phyloP scores from a whole-genome alignment of 2,113 vertebrate genomes.

The Callionymus lyra region DNA sequence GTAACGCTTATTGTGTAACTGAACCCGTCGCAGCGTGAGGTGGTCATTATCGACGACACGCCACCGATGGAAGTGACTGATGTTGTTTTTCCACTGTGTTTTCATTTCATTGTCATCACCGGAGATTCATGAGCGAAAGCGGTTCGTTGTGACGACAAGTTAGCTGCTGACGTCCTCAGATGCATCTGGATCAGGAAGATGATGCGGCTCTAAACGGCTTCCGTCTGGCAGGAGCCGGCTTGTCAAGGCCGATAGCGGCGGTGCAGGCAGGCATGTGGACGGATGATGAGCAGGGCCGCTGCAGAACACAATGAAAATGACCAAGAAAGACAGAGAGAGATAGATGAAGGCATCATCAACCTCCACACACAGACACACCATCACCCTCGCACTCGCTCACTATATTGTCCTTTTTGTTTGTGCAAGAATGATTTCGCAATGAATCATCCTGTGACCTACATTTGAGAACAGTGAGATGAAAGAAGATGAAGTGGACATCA shows the following conservation, averaged over 20 bases:
- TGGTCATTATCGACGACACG: too few relatives aligned
- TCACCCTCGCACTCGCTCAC: slow-evolving; percentile 14
- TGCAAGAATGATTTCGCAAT: slow-evolving; percentile 29
- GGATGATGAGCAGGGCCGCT: slow-evolving; percentile 32
- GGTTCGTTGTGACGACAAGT: too few relatives aligned
- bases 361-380: slow-evolving; percentile 25
- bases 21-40: too few relatives aligned
- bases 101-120: too few relatives aligned
- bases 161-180: slow-evolving; percentile 24
- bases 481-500: slow-evolving; percentile 40
- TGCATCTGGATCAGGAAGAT: slow-evolving; percentile 40
- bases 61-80: too few relatives aligned
- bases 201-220: slow-evolving; percentile 38
- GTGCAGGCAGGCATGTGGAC: slow-evolving; percentile 25
- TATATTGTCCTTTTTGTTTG: slow-evolving; percentile 25
- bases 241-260: slow-evolving; percentile 41
- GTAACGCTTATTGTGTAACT: neutral
- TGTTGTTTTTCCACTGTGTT: too few relatives aligned
- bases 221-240: slow-evolving; percentile 37
- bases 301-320: slow-evolving; percentile 52
- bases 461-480: slow-evolving; percentile 9
- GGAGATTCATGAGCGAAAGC: too few relatives aligned
- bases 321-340: slow-evolving; percentile 37
- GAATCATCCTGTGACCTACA: slow-evolving; percentile 50
- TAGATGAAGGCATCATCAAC: slow-evolving; percentile 18